These are phyloP conservation scores for Ceyx erithaca DNA, from an alignment of 2,797 vertebrate genomes.

Conservation along the genomic window DNA sequence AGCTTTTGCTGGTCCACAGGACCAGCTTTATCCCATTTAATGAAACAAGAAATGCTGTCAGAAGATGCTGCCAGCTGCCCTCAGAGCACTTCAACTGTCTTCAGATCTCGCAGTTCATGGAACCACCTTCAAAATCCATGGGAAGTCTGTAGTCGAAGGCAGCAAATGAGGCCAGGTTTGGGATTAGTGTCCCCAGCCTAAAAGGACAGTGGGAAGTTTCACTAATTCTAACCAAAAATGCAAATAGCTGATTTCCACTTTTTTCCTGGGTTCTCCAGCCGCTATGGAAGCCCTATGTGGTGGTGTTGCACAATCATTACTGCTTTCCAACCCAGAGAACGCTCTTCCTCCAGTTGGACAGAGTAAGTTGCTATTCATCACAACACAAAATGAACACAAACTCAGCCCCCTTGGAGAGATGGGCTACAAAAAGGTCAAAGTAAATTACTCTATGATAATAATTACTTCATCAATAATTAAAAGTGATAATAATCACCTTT, in stretches of 20 bases:
- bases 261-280: not conserved
- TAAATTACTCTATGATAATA: conserved; percentile 26
- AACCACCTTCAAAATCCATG: not conserved
- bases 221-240: not conserved
- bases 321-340: not conserved
- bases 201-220: not conserved
- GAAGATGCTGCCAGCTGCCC: not conserved
- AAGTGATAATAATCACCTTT: not conserved
- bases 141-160: not conserved
- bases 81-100: not conserved
- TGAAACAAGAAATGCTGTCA: not conserved
- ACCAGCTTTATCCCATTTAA: not conserved
- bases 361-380: not conserved
- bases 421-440: conserved; percentile 11
- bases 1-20: not conserved
- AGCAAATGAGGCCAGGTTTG: not conserved
- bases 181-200: not conserved
- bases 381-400: not conserved
- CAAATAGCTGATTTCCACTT: not conserved
- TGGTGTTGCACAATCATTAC: not conserved
- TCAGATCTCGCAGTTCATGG: not conserved
- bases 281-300: not conserved
- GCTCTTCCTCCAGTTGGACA: not conserved
- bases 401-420: not conserved
- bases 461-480: conserved; percentile 54